Percentiles rank a stretch among this genome's conserved stretches.
Conservation (phyloP, 1,140 invertebrate genomes). For the Kradibia gibbosae region DNA sequence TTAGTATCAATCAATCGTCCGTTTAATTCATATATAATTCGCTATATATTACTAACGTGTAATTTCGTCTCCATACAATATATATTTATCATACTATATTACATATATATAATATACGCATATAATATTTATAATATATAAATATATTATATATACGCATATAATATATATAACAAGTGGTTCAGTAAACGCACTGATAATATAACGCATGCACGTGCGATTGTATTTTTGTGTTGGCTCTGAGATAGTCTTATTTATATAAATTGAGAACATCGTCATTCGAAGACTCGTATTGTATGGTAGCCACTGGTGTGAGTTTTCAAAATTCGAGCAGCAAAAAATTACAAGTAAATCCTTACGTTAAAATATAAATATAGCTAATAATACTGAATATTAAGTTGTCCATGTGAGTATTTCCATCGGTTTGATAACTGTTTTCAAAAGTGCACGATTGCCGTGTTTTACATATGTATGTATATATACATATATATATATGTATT, state of each 20-base stretch:
- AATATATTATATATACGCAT: conserved; percentile 31
- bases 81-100: conserved; percentile 45
- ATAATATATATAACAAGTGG: conserved; percentile 38
- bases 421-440: too few relatives aligned
- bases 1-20: conserved; percentile 27
- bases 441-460: too few relatives aligned
- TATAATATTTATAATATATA: conserved; percentile 20
- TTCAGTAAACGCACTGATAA: conserved; percentile 11
- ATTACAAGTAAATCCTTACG: neutral
- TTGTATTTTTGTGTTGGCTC: conserved; percentile 6
- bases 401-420: neutral
- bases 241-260: conserved; percentile 4
- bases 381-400: conserved; percentile 11
- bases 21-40: conserved; percentile 43
- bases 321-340: neutral
- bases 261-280: too few relatives aligned
- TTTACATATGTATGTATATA: too few relatives aligned
- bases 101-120: conserved; percentile 30
- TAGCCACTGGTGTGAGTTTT: too few relatives aligned
- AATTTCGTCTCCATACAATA: conserved; percentile 32
- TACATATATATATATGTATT: too few relatives aligned
- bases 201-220: conserved; percentile 22
- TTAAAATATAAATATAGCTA: neutral
- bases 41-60: conserved; percentile 43
- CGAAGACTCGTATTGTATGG: too few relatives aligned